Base-by-base conservation (phyloP, 1,140 invertebrate genomes). In the Euwallacea fornicatus region DNA sequence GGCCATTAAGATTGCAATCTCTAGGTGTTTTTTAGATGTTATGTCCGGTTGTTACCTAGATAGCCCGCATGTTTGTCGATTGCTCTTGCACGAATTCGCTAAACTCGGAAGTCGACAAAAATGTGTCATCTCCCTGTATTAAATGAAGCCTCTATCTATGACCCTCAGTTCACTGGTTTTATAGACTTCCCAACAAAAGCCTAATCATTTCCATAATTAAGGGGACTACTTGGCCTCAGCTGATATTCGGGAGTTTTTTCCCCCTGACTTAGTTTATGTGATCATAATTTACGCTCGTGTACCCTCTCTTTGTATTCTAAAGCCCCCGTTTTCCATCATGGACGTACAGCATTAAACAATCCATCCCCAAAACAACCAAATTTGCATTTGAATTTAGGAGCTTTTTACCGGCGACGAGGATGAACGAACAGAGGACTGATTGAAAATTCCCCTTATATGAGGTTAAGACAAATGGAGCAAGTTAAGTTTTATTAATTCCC, bases 221-320 rank as follows among this genome's bases (percentile, higher is more conserved):
- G 44, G 61, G 60, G 53, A 64, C 61, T 64, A 70, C 61, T 64
- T 55, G 69, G 69, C 15, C 69, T 70, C 69, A 70, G 69, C 69
- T 70, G 69, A 70, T 70, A 70, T 70, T 70, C 53, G 61, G 61
- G 64, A 70, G 69, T 70, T 53, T 41, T 64, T 70, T 70, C 33
- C 69, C 61, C 69, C 61, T 70, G 60, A 64, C 69, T 64, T 53
- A 63, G 59, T 70, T 70, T 70, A 70, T 70, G 69, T 70, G 69
- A 56, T 56, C 69, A 70, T 70, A 70, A 70, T 70, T 70, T 41
- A 70, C 69, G 69, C 69, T 64, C 60, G 69, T 70, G 69, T 70
- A 42, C 53, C 61, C 60, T 42, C 59, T 46, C 69, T 70, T 70
- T 70, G 61, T 70, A 70, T 64, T 70, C 61, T 41, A 59, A 70